These are phyloP conservation scores for Sebastiscus albofasciatus DNA, from an alignment of 2,797 vertebrate genomes.

Conservation along the genomic window DNA sequence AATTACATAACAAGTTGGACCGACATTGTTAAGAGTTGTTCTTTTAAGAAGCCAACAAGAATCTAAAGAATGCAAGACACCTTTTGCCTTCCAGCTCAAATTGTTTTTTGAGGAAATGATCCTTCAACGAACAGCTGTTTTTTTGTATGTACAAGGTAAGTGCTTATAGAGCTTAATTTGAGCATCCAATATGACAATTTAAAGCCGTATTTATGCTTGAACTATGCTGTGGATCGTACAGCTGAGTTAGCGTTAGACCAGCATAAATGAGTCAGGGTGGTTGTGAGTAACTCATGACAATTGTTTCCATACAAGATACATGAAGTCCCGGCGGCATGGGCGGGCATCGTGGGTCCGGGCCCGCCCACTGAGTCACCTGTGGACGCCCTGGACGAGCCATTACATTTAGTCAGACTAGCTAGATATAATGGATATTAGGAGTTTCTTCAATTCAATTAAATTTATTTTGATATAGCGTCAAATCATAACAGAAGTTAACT, in stretches of 20 bases:
- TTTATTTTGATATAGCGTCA: no score
- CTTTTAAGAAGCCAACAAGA: not conserved
- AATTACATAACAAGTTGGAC: not conserved
- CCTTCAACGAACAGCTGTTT: not conserved
- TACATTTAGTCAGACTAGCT: no score
- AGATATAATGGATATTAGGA: no score
- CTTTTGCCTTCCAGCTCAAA: not conserved
- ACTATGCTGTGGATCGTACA: not conserved
- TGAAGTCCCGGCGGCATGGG: no score
- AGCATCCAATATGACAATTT: not conserved
- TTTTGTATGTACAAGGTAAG: not conserved
- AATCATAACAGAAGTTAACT: no score
- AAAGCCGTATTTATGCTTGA: not conserved
- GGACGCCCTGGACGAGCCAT: no score
- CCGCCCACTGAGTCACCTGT: no score
- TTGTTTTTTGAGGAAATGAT: not conserved
- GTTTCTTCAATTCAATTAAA: no score
- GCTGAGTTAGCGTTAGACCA: not conserved
- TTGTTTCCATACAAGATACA: not conserved
- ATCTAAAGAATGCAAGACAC: not conserved
- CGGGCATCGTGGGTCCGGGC: no score
- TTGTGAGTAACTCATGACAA: not conserved
- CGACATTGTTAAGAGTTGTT: not conserved
- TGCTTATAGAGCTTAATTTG: not conserved
- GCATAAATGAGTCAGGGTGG: not conserved